Evolutionary conservation across 2,888 invertebrate genomes (phyloP), one percentile per base, ranked within the genome.

Genomic region (Vandiemenella viatica): DNA sequence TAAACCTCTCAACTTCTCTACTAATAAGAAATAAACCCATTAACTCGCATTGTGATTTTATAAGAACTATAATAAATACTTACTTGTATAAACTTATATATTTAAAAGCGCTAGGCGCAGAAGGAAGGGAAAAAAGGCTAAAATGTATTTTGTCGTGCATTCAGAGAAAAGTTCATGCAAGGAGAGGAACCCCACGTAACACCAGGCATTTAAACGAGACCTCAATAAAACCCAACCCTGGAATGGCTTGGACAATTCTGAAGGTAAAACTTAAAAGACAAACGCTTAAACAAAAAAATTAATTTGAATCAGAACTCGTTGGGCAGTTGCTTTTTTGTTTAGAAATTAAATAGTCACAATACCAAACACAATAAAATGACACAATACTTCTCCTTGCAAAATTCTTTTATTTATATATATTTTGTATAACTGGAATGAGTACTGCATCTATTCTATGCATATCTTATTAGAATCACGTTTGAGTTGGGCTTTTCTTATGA

Each of bases 61-160:
- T 41, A 41, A 5, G 26, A 45, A 18, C 5, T 37, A 10, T 45
- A 26, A 26, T 41, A 41, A 21, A 41, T 41, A 17, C 15, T 46
- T 45, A 26, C 40, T 42, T 50, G 43, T 49, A 37, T 44, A 38
- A 48, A 50, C 49, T 18, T 23, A 17, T 22, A 45, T 23, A 19
- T 37, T 45, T 45, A 53, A 53, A 46, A 46, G 23, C 46, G 16
- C 40, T 19, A 45, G n/a, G 32, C 32, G n/a, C 10, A 32, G 37
- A 47, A 45, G 22, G 46, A 47, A 49, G 43, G 15, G 26, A 42
- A 50, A 47, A 49, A 49, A 48, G 46, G 52, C 53, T 55, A 53
- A 56, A 56, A 56, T 55, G 51, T 56, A 49, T 56, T 53, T 55
- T 56, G 54, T 52, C 53, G 55, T 53, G 50, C 52, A 53, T 56